These are phyloP conservation scores for Liposcelis brunnea DNA, from an alignment of 2,888 invertebrate species.

Conservation along the genomic window DNA sequence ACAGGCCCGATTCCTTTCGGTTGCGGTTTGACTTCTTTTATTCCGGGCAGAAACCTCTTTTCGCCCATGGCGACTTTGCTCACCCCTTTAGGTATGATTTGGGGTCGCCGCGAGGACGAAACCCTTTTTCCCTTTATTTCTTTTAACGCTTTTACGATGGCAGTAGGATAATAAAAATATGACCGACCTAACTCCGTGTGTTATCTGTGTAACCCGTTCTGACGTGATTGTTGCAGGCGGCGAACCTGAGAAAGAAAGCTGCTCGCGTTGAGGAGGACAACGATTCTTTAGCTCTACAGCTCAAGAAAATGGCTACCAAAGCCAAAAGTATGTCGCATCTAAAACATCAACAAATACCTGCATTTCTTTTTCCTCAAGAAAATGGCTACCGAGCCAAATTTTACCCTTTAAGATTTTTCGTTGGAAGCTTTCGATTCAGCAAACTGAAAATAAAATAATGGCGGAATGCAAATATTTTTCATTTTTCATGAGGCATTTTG, in stretches of 20 bases:
- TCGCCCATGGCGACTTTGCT: constrained; percentile 26
- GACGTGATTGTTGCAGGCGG: constrained; percentile 45
- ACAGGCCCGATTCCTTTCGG: not conserved
- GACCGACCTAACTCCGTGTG: constrained; percentile 17
- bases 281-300: constrained; percentile 84
- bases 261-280: constrained; percentile 92
- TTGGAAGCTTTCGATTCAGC: not conserved
- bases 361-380: not conserved
- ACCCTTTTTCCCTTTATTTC: not conserved
- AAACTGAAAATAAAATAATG: too few species aligned
- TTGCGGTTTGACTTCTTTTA: constrained; percentile 2
- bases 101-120: constrained; percentile 6
- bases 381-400: constrained; percentile 1
- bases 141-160: not conserved
- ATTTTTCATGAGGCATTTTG: too few species aligned
- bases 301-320: constrained; percentile 88
- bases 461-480: too few species aligned
- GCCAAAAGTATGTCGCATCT: constrained; percentile 50
- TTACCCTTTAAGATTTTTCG: not conserved
- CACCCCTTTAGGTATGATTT: constrained; percentile 23
- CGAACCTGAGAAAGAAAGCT: constrained; percentile 75
- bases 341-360: not conserved
- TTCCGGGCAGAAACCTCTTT: constrained; percentile 17
- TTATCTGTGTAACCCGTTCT: constrained; percentile 15
- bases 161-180: not conserved